Conservation (phyloP, 2,797 vertebrate genomes). For the Crenichthys baileyi region DNA sequence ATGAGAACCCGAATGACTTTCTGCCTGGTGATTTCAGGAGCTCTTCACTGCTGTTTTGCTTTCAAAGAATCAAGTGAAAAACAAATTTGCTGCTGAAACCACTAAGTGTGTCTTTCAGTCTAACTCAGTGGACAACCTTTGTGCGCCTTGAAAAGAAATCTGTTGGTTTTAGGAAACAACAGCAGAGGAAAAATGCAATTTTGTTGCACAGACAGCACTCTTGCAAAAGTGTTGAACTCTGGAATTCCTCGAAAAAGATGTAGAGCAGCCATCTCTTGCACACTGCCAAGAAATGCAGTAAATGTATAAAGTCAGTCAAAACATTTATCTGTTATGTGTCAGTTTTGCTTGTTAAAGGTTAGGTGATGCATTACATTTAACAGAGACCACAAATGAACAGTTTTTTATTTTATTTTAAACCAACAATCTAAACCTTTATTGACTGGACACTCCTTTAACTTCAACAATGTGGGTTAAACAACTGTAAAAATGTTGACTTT, state of each 20-base stretch:
- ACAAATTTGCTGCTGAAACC: not conserved
- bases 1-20: not conserved
- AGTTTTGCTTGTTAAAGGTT: not conserved
- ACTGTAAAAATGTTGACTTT: not conserved
- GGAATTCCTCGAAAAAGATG: not conserved
- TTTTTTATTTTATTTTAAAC: not conserved
- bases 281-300: not conserved
- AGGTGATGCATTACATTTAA: not conserved
- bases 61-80: constrained; percentile 45
- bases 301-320: not conserved
- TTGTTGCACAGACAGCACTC: not conserved
- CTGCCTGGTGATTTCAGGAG: not conserved
- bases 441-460: not conserved
- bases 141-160: not conserved
- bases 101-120: constrained; percentile 6
- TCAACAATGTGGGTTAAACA: not conserved
- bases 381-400: not conserved
- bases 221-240: not conserved
- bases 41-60: constrained; percentile 1
- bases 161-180: not conserved
- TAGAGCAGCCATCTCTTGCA: not conserved
- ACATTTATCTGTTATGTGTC: not conserved
- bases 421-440: no score
- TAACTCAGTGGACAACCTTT: not conserved
- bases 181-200: not conserved